Evolutionary conservation across 1,140 invertebrate species (phyloP).

Genomic region (Physella acuta): DNA sequence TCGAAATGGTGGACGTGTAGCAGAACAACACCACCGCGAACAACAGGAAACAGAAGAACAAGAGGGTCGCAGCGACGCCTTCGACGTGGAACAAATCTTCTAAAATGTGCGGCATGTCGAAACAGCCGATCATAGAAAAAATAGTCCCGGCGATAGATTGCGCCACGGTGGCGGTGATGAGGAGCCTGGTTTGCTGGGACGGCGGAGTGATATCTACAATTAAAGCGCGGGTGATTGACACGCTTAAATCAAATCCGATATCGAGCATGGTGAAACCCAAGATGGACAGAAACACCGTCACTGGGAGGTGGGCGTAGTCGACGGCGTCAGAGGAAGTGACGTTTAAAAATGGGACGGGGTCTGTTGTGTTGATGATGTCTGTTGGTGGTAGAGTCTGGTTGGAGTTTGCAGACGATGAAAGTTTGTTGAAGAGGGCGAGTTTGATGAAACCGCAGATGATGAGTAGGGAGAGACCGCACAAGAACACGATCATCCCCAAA

Average conservation of each 20-base stretch:
- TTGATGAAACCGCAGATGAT: slow-evolving; percentile 9
- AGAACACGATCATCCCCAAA: slow-evolving; percentile 10
- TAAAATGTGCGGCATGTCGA: slow-evolving; percentile 7
- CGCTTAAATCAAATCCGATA: slow-evolving; percentile 15
- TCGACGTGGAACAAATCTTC: slow-evolving; percentile 8
- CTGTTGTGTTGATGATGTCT: neutral
- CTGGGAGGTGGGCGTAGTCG: neutral
- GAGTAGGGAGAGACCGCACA: neutral
- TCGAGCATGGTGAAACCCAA: slow-evolving; percentile 10
- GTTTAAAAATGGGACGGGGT: too few species aligned
- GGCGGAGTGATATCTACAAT: neutral
- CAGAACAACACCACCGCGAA: neutral
- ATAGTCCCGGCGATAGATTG: slow-evolving; percentile 1
- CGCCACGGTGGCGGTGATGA: neutral
- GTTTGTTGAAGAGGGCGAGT: neutral
- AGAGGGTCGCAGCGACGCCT: slow-evolving; percentile 5
- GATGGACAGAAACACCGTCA: slow-evolving; percentile 16
- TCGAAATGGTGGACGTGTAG: neutral
- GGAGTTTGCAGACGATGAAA: neutral
- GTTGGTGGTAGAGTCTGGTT: neutral
- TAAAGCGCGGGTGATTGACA: slow-evolving; percentile 13
- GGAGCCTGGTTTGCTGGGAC: slow-evolving; percentile 4
- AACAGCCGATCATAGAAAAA: neutral
- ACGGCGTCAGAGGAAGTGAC: neutral
- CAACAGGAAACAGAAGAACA: slow-evolving; percentile 4